Evolutionary conservation across 2,888 invertebrate genomes (phyloP), one percentile per base, ranked within the genome.

Genomic region (Caenorhabditis uteleia): DNA sequence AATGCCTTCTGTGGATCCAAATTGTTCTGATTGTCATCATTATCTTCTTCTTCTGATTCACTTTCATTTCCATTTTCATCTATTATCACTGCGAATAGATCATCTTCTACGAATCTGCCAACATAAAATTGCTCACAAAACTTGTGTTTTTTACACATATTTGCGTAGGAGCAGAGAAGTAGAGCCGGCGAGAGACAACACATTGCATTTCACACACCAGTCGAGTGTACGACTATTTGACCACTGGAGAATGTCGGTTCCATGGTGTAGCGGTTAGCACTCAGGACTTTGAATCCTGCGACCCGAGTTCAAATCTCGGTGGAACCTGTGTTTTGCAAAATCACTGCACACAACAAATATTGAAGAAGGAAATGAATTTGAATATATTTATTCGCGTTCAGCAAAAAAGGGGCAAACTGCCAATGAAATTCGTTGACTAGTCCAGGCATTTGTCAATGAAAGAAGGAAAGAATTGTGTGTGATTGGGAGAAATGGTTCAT

Each of bases 211-310:
- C 36, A 42, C 27, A 39, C 29, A 36, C 40, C 46, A 46, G 45
- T 38, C 51, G 23, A 31, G 40, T 49, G 38, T 44, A 50, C n/a
- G n/a, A n/a, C n/a, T n/a, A n/a, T n/a, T n/a, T n/a, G n/a, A n/a
- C n/a, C n/a, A n/a, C n/a, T n/a, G n/a, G n/a, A n/a, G n/a, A n/a
- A n/a, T n/a, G 31, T 33, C 53, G 60, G 60, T 66, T 66, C 66
- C 66, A 66, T 72, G 69, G 69, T 72, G 72, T 72, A 72, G 70
- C 60, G 73, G 68, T 73, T 73, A 70, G 69, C 72, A 72, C 70
- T 65, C 68, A 67, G 70, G 70, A 68, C 73, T 73, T 56, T 68
- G 65, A 70, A 70, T 70, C 73, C 70, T 65, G 73, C 68, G 65
- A 70, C 67, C 57, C 61, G 65, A 68, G 70, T 70, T 73, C 70